Base-by-base conservation (phyloP, 2,797 vertebrate species). In the Coregonus suidteri region DNA sequence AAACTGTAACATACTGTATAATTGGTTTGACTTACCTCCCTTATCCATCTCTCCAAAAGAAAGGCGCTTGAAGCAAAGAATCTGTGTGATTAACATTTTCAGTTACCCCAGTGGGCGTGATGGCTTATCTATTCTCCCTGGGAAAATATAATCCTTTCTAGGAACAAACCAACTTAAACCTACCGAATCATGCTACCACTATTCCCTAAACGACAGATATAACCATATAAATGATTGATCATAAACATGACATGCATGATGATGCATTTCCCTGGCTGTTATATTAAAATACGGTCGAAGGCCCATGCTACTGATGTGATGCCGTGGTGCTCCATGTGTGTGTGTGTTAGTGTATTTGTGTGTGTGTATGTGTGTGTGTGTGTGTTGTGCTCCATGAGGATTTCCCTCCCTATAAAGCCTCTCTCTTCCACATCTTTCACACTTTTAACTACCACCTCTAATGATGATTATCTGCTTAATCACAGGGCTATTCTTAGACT, bases 401-500 rank as follows among this genome's bases (percentile, higher is more conserved):
- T 68, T 68, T 37, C 31, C 66, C 34, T 35, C 34, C 66, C 34
- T 37, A 6, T 15, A 34, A 68, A 68, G 34, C 34, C 65, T 15
- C 34, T 35, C 66, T 2, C 31, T 6, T 68, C 66, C 31, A 3
- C 1, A 34, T 67, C 4, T 68, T 68, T 68, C 6, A 25, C 30
- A 73, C 59, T 18, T 67, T 67, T 41, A 52, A 41, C 64, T 79
- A n/a, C n/a, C 59, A 75, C 68, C 64, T 79, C 73, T 79, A 79
- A 81, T 79, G 41, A 18, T 71, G 30, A 77, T 30, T 6, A 6
- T 35, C 53, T 6, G 71, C 79, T 81, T 52, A 81, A 62, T 84
- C 66, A 75, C 80, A 75, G 54, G 25, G 53, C 16, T 62, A 79
- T 64, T 69, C 66, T 53, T 37, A 30, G 75, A 68, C 35, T 30